A percentile compares a stretch with the other conserved stretches of the same genome.
Evolutionary conservation across 2,113 vertebrate species (phyloP).

Genomic region (Stomatorhinus ivindoensis): DNA sequence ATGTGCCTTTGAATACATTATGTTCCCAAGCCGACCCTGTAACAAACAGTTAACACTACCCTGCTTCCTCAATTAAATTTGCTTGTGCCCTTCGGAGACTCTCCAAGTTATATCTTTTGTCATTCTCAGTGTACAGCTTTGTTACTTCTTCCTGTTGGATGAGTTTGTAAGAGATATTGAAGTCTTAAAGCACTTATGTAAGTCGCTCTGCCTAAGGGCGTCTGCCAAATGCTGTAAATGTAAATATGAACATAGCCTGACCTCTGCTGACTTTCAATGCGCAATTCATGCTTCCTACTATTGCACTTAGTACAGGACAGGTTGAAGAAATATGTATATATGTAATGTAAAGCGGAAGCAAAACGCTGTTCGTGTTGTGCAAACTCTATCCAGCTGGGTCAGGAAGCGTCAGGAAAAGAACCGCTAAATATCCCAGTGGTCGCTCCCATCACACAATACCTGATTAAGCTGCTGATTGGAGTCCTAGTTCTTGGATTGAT

Average conservation of each 20-base stretch:
- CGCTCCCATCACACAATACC: neutral
- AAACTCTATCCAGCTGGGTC: too few relatives aligned
- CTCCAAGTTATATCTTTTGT: conserved; percentile 43
- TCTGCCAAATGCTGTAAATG: too few relatives aligned
- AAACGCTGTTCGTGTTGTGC: conserved; percentile 71
- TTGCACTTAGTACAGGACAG: conserved; percentile 79
- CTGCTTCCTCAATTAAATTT: conserved; percentile 75
- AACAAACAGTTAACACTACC: conserved; percentile 60
- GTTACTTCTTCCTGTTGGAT: conserved; percentile 68
- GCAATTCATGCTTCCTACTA: conserved; percentile 89
- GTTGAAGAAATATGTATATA: conserved; percentile 93
- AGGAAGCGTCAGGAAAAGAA: neutral
- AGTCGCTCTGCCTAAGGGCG: too few relatives aligned
- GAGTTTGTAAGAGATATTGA: conserved; percentile 92
- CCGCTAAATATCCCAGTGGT: neutral
- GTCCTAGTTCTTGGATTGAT: neutral
- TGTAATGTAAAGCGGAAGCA: conserved; percentile 70
- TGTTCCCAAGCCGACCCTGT: conserved; percentile 35
- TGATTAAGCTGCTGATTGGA: neutral
- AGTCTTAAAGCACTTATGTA: too few relatives aligned
- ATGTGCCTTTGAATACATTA: neutral
- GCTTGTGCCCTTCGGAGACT: conserved; percentile 69
- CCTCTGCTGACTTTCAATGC: conserved; percentile 78
- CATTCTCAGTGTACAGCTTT: conserved; percentile 79
- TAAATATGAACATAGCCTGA: too few relatives aligned